phyloP scores from a whole-genome alignment of 2,113 vertebrate species.

The Craseonycteris thonglongyai region DNA sequence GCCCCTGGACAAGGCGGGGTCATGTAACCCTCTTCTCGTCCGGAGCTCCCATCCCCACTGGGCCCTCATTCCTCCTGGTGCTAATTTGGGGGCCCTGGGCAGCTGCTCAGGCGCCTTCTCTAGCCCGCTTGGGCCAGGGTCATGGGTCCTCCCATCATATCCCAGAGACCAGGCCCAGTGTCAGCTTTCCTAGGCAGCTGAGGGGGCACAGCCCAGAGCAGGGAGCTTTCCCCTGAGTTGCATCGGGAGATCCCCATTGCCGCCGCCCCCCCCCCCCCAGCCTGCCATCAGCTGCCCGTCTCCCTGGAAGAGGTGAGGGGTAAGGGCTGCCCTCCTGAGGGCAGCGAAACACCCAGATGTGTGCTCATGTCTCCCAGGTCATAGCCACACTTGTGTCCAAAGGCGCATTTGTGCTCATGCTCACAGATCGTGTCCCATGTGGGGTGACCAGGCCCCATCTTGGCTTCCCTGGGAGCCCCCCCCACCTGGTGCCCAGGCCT shows the following conservation, averaged over 20 bases:
- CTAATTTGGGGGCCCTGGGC: constrained; percentile 56
- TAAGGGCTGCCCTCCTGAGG: background rate
- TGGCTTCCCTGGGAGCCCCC: too few relatives aligned
- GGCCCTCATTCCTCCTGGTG: constrained; percentile 66
- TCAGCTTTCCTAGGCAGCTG: background rate
- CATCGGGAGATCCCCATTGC: background rate
- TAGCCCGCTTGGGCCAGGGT: constrained; percentile 24
- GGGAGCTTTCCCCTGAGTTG: background rate
- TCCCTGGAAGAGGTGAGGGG: background rate
- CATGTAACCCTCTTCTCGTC: background rate
- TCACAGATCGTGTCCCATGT: background rate
- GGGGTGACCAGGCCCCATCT: background rate
- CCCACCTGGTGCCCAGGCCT: background rate
- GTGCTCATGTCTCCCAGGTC: background rate
- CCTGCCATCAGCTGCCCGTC: background rate
- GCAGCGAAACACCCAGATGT: background rate
- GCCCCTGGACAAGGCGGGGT: background rate
- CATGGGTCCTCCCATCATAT: background rate
- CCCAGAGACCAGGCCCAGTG: background rate
- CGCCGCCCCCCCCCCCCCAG: too few relatives aligned
- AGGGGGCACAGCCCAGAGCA: background rate
- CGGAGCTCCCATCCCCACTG: background rate
- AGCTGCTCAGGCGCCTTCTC: background rate
- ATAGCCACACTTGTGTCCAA: background rate
- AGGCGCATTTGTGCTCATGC: background rate